phyloP scores from a whole-genome alignment of 35 echinoderm and acorn worm species.

The Patiria miniata region DNA sequence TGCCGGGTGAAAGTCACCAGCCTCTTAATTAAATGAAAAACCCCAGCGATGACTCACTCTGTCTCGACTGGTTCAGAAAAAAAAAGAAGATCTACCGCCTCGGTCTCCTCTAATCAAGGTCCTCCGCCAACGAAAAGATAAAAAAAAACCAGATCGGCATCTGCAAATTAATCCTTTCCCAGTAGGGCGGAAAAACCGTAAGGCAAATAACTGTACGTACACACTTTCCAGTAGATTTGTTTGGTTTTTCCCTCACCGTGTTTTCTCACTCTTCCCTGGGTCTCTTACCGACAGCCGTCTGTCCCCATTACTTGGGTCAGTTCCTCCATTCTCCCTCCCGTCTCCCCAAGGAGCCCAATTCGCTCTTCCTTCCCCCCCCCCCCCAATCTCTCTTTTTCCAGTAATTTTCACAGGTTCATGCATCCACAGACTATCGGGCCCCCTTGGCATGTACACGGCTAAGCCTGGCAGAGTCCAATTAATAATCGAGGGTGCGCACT shows the following conservation, averaged over 20 bases:
- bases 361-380: too few species aligned
- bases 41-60: too few species aligned
- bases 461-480: constrained; percentile 7
- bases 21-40: too few species aligned
- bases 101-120: too few species aligned
- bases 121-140: too few species aligned
- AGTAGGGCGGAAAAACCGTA: too few species aligned
- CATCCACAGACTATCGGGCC: neutral
- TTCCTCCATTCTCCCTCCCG: neutral
- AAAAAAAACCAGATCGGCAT: too few species aligned
- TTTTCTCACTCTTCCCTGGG: neutral
- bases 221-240: neutral
- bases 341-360: neutral
- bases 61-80: too few species aligned
- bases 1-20: too few species aligned
- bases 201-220: too few species aligned
- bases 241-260: neutral
- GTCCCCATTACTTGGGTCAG: constrained; percentile 4
- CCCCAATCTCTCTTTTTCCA: neutral
- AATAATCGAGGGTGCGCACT: neutral
- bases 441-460: neutral
- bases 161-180: too few species aligned
- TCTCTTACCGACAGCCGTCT: neutral
- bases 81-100: too few species aligned
- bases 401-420: constrained; percentile 12